Percentiles rank a stretch among this genome's conserved stretches.
These are phyloP conservation scores for Leptinotarsa lineolata DNA, from an alignment of 1,140 invertebrate species.

Conservation along the genomic window DNA sequence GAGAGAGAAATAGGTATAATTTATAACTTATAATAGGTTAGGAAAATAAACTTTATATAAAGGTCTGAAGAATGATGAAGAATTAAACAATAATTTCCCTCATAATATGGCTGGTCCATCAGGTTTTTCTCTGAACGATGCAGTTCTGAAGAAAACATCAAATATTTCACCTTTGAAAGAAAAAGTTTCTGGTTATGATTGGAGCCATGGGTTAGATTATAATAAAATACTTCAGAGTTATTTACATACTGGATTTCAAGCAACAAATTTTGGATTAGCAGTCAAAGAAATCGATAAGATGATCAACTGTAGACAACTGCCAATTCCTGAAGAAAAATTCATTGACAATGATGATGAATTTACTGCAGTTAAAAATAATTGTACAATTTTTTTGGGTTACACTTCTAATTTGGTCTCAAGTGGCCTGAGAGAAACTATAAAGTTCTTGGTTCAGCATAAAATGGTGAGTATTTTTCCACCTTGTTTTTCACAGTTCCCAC, in stretches of 20 bases:
- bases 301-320: constrained; percentile 72
- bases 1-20: no score
- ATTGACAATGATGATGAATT: constrained; percentile 76
- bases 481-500: not conserved
- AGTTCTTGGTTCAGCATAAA: constrained; percentile 88
- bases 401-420: constrained; percentile 98
- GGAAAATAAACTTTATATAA: no score
- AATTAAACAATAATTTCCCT: no score
- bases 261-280: constrained; percentile 90
- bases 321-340: constrained; percentile 70
- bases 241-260: constrained; percentile 89
- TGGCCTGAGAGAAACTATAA: constrained; percentile 89
- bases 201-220: constrained; percentile 90
- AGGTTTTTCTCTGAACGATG: constrained; percentile 33
- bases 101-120: constrained; percentile 18
- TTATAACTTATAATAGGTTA: no score
- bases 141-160: constrained; percentile 49
- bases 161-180: constrained; percentile 48
- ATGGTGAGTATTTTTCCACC: constrained; percentile 60
- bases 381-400: constrained; percentile 97
- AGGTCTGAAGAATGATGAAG: no score
- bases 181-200: constrained; percentile 83
- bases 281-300: constrained; percentile 92
- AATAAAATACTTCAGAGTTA: constrained; percentile 82
- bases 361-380: constrained; percentile 77